These are phyloP conservation scores for Penaeus monodon DNA, from an alignment of 2,888 invertebrate species.

Conservation along the genomic window DNA sequence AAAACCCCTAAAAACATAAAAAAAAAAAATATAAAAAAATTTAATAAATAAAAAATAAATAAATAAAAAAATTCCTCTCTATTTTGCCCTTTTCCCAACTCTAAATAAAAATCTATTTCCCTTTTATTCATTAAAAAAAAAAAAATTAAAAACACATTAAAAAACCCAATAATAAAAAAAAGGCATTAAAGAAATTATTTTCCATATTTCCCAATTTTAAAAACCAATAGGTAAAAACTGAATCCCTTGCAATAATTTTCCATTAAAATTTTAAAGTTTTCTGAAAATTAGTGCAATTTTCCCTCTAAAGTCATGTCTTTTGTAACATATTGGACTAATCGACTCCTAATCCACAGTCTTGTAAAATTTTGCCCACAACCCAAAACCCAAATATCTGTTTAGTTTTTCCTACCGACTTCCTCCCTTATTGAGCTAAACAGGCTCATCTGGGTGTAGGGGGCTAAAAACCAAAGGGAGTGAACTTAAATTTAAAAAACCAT, in stretches of 20 bases:
- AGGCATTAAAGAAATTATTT: too few relatives aligned
- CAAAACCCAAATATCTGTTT: constrained; percentile 50
- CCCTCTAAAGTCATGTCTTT: constrained; percentile 47
- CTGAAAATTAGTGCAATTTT: constrained; percentile 57
- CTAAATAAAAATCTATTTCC: too few relatives aligned
- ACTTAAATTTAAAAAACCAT: background rate
- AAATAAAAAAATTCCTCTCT: too few relatives aligned
- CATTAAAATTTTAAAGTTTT: background rate
- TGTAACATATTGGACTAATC: constrained; percentile 47
- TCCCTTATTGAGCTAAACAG: constrained; percentile 46
- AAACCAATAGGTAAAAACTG: background rate
- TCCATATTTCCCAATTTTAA: too few relatives aligned
- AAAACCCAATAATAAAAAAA: too few relatives aligned
- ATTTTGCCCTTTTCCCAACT: too few relatives aligned
- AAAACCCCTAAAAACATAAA: too few relatives aligned
- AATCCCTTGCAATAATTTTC: background rate
- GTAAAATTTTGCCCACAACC: constrained; percentile 33
- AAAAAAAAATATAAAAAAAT: too few relatives aligned
- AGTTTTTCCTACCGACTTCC: constrained; percentile 49
- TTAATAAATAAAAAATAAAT: too few relatives aligned
- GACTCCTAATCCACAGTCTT: constrained; percentile 21
- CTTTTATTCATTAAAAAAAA: too few relatives aligned
- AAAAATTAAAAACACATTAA: too few relatives aligned
- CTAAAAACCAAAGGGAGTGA: constrained; percentile 19
- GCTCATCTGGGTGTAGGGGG: constrained; percentile 42